Conservation (phyloP, 1,140 invertebrate species). For the Panulirus ornatus region DNA sequence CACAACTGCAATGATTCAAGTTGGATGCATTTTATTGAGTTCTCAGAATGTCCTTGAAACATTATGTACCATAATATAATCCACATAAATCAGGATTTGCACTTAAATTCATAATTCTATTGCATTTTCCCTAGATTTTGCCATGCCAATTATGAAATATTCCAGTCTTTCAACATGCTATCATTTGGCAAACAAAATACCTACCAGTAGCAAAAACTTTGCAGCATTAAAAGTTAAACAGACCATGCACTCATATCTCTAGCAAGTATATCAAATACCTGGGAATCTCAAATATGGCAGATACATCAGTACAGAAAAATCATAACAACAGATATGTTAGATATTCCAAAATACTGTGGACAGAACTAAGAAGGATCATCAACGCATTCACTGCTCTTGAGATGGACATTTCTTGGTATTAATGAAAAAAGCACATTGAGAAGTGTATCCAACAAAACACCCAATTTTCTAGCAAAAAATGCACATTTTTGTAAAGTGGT, state of each 20-base stretch:
- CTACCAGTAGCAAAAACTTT: not conserved
- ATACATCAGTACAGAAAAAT: not conserved
- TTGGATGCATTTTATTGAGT: too few relatives aligned
- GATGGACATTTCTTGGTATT: too few relatives aligned
- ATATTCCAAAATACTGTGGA: not conserved
- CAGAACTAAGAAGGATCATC: not conserved
- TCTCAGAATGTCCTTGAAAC: too few relatives aligned
- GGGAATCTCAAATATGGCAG: not conserved
- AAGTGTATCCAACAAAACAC: not conserved
- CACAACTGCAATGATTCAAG: too few relatives aligned
- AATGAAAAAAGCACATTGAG: not conserved
- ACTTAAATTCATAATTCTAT: too few relatives aligned
- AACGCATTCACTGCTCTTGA: not conserved
- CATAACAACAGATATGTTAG: not conserved
- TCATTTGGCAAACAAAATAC: not conserved
- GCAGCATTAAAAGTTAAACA: not conserved
- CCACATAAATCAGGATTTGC: too few relatives aligned
- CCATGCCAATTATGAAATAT: not conserved
- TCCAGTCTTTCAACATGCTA: not conserved
- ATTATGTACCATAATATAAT: too few relatives aligned
- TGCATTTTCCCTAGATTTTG: too few relatives aligned
- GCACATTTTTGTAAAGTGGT: not conserved
- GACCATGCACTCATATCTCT: conserved; percentile 1
- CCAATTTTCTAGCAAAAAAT: not conserved
- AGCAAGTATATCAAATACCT: not conserved